These are phyloP conservation scores for Gonatopus flavifemur DNA, from an alignment of 1,140 invertebrate genomes.

Conservation along the genomic window DNA sequence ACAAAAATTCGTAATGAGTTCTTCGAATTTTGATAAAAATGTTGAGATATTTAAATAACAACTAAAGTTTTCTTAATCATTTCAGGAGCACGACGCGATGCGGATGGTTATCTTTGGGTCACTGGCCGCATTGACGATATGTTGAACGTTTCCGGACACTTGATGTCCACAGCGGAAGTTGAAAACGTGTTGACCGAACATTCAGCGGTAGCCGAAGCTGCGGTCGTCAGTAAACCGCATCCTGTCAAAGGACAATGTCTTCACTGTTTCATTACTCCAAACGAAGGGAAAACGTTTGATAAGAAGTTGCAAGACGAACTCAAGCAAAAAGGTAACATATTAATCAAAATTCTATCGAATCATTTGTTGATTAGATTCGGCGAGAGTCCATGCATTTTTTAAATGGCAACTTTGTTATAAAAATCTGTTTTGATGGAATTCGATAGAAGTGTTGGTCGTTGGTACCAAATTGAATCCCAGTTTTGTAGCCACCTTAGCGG, in stretches of 20 bases:
- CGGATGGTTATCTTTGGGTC: constrained; percentile 95
- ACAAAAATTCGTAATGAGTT: too few species aligned
- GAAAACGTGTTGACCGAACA: constrained; percentile 90
- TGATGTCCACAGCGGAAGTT: constrained; percentile 95
- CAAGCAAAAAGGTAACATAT: constrained; percentile 73
- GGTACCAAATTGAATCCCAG: too few species aligned
- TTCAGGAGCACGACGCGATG: constrained; percentile 83
- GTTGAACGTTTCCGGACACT: constrained; percentile 96
- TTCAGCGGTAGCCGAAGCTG: constrained; percentile 83
- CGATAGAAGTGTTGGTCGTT: too few species aligned
- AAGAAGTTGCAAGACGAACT: constrained; percentile 73
- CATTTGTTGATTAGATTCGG: too few species aligned
- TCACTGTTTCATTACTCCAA: constrained; percentile 93
- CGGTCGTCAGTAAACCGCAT: constrained; percentile 92
- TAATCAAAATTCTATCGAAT: too few species aligned
- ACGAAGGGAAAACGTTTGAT: constrained; percentile 72
- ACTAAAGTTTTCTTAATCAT: constrained; percentile 14
- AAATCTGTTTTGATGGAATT: too few species aligned
- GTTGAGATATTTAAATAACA: too few species aligned
- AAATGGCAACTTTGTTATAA: too few species aligned
- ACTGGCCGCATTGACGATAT: constrained; percentile 97
- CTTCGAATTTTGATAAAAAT: too few species aligned
- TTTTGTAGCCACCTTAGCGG: too few species aligned
- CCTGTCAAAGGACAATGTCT: constrained; percentile 93
- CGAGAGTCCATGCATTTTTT: too few species aligned